These are phyloP conservation scores for Distichodus sexfasciatus DNA, from an alignment of 2,797 vertebrate species.

Conservation along the genomic window DNA sequence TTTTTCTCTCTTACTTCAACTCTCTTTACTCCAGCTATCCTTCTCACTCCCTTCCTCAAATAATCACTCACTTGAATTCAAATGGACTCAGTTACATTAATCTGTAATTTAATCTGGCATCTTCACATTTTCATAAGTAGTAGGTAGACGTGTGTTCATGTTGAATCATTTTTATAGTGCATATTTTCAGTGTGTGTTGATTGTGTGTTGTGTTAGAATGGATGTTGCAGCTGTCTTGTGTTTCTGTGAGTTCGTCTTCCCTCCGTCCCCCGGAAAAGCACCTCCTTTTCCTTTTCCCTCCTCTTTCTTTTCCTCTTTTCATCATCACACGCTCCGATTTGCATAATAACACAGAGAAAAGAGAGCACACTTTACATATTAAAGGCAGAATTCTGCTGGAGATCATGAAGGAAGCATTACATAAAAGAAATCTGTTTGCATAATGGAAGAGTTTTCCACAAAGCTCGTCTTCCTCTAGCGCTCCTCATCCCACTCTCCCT, in stretches of 20 bases:
- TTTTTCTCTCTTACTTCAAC: too few species aligned
- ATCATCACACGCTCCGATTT: constrained; percentile 37
- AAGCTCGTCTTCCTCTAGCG: constrained; percentile 8
- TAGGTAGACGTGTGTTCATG: background rate
- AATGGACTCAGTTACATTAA: too few species aligned
- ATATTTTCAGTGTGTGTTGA: background rate
- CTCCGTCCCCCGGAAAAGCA: constrained; percentile 21
- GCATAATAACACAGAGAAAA: constrained; percentile 45
- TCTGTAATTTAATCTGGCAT: too few species aligned
- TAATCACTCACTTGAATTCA: too few species aligned
- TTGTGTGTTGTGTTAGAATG: background rate
- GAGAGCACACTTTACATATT: constrained; percentile 49
- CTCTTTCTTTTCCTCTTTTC: constrained; percentile 31
- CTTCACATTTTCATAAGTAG: too few species aligned
- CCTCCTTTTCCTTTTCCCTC: constrained; percentile 19
- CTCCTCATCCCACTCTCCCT: constrained; percentile 8
- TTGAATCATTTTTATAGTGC: too few species aligned
- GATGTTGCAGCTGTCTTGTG: constrained; percentile 33
- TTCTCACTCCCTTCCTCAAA: too few species aligned
- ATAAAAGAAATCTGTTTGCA: constrained; percentile 40
- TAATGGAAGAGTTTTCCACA: constrained; percentile 33
- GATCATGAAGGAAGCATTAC: constrained; percentile 24
- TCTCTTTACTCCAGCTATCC: too few species aligned
- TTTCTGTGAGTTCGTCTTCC: constrained; percentile 13
- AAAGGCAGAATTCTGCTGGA: constrained; percentile 44